A percentile compares a stretch with the other conserved stretches of the same genome.
Evolutionary conservation across 2,113 vertebrate species (phyloP).

Genomic region (Oostethus manadensis): DNA sequence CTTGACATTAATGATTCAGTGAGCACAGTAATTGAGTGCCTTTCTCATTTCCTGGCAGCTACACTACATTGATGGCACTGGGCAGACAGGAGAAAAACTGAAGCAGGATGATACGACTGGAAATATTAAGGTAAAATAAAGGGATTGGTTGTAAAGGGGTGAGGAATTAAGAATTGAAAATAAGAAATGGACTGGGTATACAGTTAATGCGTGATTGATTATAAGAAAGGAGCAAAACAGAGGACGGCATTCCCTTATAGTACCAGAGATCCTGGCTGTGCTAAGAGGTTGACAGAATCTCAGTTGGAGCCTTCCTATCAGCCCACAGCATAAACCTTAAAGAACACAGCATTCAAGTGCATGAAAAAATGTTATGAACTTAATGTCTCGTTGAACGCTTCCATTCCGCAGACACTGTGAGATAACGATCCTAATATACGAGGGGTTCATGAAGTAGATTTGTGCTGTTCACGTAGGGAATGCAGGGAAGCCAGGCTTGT

Average conservation of each 20-base stretch:
- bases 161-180: constrained; percentile 37
- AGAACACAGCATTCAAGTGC: too few relatives aligned
- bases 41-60: constrained; percentile 69
- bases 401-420: too few relatives aligned
- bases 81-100: constrained; percentile 41
- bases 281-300: constrained; percentile 42
- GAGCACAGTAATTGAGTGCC: constrained; percentile 69
- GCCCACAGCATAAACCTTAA: too few relatives aligned
- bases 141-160: constrained; percentile 33
- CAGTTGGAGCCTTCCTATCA: constrained; percentile 24
- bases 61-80: constrained; percentile 49
- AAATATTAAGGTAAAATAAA: constrained; percentile 26
- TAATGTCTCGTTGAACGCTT: too few relatives aligned
- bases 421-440: too few relatives aligned
- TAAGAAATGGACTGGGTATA: constrained; percentile 15
- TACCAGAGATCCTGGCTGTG: constrained; percentile 48
- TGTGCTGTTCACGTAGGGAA: neutral
- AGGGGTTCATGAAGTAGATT: neutral
- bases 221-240: constrained; percentile 49
- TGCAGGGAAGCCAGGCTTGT: neutral
- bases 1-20: constrained; percentile 70
- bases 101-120: constrained; percentile 29
- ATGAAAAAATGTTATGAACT: too few relatives aligned
- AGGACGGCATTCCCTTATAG: constrained; percentile 52
- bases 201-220: constrained; percentile 27